Evolutionary conservation across 1,140 invertebrate genomes (phyloP), one percentile per base, ranked within the genome.

Genomic region (Telenomus remus): DNA sequence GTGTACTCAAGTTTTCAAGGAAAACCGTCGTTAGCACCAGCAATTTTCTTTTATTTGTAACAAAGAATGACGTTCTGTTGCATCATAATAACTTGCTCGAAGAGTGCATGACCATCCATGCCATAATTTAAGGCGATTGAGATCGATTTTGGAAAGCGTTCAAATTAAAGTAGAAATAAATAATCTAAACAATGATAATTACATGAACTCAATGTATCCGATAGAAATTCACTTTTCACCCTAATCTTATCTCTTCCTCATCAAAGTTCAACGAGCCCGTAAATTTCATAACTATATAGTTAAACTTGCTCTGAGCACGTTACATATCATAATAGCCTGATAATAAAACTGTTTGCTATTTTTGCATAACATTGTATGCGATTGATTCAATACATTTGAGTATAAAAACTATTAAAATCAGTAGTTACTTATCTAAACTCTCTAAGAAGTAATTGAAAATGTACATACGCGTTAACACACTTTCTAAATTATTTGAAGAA

Each of bases 91-190:
- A 16, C 55, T 76, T 49, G 50, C 42, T 54, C 53, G 55, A 84
- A 83, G 81, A 47, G 73, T 80, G 82, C 82, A 84, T 81, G 83
- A 78, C 80, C 83, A 79, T 82, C 77, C 77, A 72, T 71, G 79
- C 83, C 81, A 81, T 84, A 83, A 82, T 83, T 82, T 82, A 76
- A 77, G 78, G 77, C 71, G 74, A 72, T 73, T 76, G 70, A 60
- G 63, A 79, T 74, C 76, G 78, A 71, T 76, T 80, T 80, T 78
- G 81, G 57, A 71, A 79, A 74, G 63, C 68, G 75, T 83, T 85
- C 6, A 3, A 85, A 85, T 85, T 85, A 85, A 85, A 82, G 70
- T 80, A 81, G 72, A 78, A 84, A 80, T 79, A 65, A n/a, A 79
- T 76, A 77, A 61, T 59, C 56, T 60, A 48, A 63, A 69, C 75